These are phyloP conservation scores for Sebastes steindachneri DNA, from an alignment of 2,797 vertebrate species.

Conservation along the genomic window DNA sequence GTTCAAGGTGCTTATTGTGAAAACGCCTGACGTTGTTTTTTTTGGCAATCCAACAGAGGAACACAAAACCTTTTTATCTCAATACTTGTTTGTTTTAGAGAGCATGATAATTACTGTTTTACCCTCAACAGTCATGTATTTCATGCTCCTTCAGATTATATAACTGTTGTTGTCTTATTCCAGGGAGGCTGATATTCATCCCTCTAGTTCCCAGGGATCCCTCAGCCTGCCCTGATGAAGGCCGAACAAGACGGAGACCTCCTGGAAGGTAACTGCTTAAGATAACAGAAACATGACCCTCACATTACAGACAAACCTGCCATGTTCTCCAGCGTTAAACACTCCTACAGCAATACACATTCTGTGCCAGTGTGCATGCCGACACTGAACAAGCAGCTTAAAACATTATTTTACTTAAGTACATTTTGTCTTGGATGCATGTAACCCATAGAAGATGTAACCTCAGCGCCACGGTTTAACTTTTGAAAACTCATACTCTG, in stretches of 20 bases:
- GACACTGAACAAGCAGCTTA: not conserved
- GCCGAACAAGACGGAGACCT: conserved; percentile 65
- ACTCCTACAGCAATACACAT: not conserved
- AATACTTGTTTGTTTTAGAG: not conserved
- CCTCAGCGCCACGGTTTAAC: not conserved
- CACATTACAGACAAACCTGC: not conserved
- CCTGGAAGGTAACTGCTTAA: conserved; percentile 71
- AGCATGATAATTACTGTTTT: conserved; percentile 17
- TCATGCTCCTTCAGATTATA: not conserved
- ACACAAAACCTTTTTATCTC: not conserved
- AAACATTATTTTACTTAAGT: conserved; percentile 1
- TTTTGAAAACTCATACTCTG: not conserved
- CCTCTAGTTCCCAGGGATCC: conserved; percentile 56
- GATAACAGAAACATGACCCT: conserved; percentile 42
- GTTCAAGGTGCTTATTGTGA: not conserved
- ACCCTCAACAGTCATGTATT: not conserved
- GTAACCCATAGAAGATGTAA: not conserved
- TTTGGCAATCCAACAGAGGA: not conserved
- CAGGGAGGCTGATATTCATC: conserved; percentile 65
- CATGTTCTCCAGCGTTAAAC: not conserved
- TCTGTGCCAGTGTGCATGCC: not conserved
- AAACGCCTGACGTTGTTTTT: not conserved
- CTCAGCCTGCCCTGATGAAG: conserved; percentile 69
- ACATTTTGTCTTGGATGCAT: not conserved
- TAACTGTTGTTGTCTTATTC: conserved; percentile 42